Evolutionary conservation across 2,797 vertebrate species (phyloP).

Genomic region (Fistularia tabacaria): DNA sequence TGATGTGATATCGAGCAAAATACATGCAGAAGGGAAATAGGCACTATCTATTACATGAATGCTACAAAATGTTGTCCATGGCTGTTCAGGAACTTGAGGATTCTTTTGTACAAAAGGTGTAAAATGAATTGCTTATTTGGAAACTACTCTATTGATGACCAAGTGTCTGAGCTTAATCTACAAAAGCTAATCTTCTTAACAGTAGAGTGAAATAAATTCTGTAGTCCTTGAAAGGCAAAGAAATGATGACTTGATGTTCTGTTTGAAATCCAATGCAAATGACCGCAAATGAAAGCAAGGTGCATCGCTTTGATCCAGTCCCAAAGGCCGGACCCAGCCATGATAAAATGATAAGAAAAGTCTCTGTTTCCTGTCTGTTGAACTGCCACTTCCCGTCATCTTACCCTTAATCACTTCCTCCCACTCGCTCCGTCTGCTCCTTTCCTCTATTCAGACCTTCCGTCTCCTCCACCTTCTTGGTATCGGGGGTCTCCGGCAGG

Average conservation of each 20-base stretch:
- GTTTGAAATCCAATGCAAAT: conserved; percentile 1
- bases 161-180: too few relatives aligned
- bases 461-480: conserved; percentile 9
- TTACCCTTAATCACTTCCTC: conserved; percentile 55
- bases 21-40: conserved; percentile 35
- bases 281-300: conserved; percentile 49
- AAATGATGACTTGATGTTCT: not conserved
- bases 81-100: conserved; percentile 8
- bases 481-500: conserved; percentile 39
- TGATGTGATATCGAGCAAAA: conserved; percentile 3
- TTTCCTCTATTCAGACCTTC: conserved; percentile 3
- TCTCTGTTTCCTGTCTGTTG: conserved; percentile 57
- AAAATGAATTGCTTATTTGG: too few relatives aligned
- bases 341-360: conserved; percentile 60
- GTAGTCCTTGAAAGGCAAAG: not conserved
- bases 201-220: too few relatives aligned
- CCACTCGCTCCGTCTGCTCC: conserved; percentile 29
- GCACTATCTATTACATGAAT: conserved; percentile 37
- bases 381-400: conserved; percentile 56
- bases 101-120: conserved; percentile 10
- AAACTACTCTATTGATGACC: too few relatives aligned
- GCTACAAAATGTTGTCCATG: conserved; percentile 13
- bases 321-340: conserved; percentile 16
- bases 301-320: conserved; percentile 54
- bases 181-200: too few relatives aligned